These are phyloP conservation scores for Ornithoptera alexandrae DNA, from an alignment of 2,888 invertebrate genomes.

Conservation along the genomic window DNA sequence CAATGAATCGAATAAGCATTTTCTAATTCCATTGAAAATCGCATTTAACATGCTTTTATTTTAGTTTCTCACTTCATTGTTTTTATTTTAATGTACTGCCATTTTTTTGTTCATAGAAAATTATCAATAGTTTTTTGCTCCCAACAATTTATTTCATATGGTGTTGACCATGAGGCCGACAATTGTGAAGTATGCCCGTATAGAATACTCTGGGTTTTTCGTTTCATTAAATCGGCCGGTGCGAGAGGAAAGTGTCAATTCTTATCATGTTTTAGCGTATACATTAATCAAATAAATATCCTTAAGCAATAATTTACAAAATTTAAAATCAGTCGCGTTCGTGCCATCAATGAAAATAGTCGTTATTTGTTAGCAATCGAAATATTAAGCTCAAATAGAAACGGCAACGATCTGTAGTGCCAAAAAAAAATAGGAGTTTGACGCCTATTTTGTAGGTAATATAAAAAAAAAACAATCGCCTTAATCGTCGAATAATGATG, in stretches of 20 bases:
- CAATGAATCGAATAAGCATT: background rate
- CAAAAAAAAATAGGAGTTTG: slow-evolving; percentile 16
- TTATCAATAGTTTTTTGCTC: no score
- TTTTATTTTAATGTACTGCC: no score
- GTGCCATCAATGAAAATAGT: slow-evolving; percentile 8
- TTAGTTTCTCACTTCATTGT: no score
- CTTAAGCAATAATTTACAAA: background rate
- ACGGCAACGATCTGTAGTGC: slow-evolving; percentile 11
- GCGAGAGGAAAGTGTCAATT: no score
- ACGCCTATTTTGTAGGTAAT: slow-evolving; percentile 9
- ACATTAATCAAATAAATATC: background rate
- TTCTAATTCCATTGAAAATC: no score
- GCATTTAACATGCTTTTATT: no score
- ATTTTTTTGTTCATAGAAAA: no score
- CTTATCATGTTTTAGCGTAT: background rate
- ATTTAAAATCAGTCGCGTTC: background rate
- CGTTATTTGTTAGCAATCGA: background rate
- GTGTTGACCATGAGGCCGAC: no score
- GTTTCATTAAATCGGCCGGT: no score
- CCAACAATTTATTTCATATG: no score
- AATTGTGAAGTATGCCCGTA: no score
- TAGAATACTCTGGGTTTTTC: no score
- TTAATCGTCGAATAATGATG: background rate
- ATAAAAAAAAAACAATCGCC: slow-evolving; percentile 1
- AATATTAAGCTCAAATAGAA: background rate